These are phyloP conservation scores for Amiota mariae DNA, from an alignment of 2,888 invertebrate genomes.

Conservation along the genomic window DNA sequence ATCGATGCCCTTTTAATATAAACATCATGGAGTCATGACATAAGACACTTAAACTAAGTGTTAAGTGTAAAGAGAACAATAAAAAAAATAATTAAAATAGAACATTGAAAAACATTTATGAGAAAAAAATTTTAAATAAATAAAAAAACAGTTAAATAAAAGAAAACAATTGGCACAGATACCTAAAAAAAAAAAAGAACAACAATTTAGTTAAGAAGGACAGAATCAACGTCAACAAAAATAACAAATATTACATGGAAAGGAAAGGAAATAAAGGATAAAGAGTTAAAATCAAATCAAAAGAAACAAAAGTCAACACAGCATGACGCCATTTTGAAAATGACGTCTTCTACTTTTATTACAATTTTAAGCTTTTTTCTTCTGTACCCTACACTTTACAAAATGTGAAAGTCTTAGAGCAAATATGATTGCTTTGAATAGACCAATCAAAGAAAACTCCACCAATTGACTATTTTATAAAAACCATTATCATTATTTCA, in stretches of 20 bases:
- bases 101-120: not conserved
- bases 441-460: too few relatives aligned
- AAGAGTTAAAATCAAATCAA: constrained; percentile 19
- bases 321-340: constrained; percentile 58
- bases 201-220: not conserved
- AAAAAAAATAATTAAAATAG: not conserved
- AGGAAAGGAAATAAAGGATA: not conserved
- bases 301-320: constrained; percentile 47
- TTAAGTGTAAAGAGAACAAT: not conserved
- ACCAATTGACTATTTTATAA: too few relatives aligned
- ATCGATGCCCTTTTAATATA: too few relatives aligned
- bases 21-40: too few relatives aligned
- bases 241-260: constrained; percentile 4
- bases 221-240: not conserved
- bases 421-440: too few relatives aligned
- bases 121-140: not conserved
- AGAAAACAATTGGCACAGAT: not conserved
- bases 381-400: not conserved
- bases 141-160: constrained; percentile 42
- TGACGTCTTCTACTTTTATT: constrained; percentile 51
- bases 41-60: too few relatives aligned
- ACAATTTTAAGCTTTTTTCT: constrained; percentile 26
- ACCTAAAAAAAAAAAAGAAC: not conserved
- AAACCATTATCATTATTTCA: too few relatives aligned
- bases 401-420: too few relatives aligned